These are phyloP conservation scores for Keiferia lycopersicella DNA, from an alignment of 2,888 invertebrate genomes.

Conservation along the genomic window DNA sequence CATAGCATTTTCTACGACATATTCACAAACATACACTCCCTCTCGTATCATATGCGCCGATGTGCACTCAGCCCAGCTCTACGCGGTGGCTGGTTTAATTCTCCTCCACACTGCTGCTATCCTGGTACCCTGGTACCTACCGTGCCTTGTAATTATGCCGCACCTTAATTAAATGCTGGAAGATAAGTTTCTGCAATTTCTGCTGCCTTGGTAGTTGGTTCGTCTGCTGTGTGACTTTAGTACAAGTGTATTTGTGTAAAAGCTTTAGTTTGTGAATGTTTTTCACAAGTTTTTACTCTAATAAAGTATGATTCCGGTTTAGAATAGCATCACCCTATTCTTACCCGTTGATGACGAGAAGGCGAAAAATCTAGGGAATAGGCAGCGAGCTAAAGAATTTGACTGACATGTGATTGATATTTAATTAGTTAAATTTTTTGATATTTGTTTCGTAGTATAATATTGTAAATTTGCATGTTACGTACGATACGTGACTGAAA, in stretches of 20 bases:
- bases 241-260: background rate
- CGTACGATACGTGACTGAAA: too few relatives aligned
- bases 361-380: too few relatives aligned
- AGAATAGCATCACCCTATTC: background rate
- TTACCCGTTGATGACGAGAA: too few relatives aligned
- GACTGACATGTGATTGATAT: too few relatives aligned
- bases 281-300: too few relatives aligned
- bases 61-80: conserved; percentile 19
- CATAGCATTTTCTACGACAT: background rate
- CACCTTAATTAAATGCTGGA: conserved; percentile 68
- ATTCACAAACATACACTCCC: background rate
- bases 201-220: conserved; percentile 28
- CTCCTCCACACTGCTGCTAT: conserved; percentile 21
- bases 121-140: conserved; percentile 21
- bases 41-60: background rate
- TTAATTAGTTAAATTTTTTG: too few relatives aligned
- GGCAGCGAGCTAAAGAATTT: too few relatives aligned
- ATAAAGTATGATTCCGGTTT: background rate
- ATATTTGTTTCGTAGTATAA: too few relatives aligned
- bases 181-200: conserved; percentile 64
- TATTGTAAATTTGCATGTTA: too few relatives aligned
- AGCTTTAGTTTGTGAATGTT: too few relatives aligned
- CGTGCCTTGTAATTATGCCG: conserved; percentile 36
- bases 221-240: conserved; percentile 2
- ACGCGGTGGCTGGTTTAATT: conserved; percentile 29